phyloP scores from a whole-genome alignment of 2,797 vertebrate species.

The Brachyalestes nurse region DNA sequence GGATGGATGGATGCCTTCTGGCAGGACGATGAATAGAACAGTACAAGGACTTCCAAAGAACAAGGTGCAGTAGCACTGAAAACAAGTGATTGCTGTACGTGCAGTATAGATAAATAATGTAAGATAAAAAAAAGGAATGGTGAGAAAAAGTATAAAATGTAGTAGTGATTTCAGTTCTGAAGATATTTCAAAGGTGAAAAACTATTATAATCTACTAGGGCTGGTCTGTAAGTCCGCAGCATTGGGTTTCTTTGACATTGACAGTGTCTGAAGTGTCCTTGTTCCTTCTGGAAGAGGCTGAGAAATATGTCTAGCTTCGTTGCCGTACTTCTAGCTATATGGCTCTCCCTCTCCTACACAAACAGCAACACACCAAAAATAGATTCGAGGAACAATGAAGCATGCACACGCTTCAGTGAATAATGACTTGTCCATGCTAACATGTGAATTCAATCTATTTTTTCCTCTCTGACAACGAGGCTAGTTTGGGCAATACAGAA shows the following conservation, averaged over 20 bases:
- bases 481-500: constrained; percentile 20
- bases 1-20: neutral
- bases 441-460: constrained; percentile 35
- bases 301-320: neutral
- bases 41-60: too few species aligned
- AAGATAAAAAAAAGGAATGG: too few species aligned
- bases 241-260: neutral
- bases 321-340: constrained; percentile 15
- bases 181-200: neutral
- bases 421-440: constrained; percentile 22
- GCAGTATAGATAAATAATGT: too few species aligned
- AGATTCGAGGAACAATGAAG: constrained; percentile 35
- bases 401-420: constrained; percentile 25
- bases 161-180: neutral
- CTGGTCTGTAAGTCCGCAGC: neutral
- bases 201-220: neutral
- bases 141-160: too few species aligned
- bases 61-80: too few species aligned
- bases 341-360: neutral
- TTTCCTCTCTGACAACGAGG: constrained; percentile 10
- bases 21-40: neutral
- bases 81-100: too few species aligned
- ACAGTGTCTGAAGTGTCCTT: neutral
- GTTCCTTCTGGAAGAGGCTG: neutral
- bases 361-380: constrained; percentile 28